Base-by-base conservation (phyloP, 2,888 invertebrate genomes). In the Drosophila macrospina region DNA sequence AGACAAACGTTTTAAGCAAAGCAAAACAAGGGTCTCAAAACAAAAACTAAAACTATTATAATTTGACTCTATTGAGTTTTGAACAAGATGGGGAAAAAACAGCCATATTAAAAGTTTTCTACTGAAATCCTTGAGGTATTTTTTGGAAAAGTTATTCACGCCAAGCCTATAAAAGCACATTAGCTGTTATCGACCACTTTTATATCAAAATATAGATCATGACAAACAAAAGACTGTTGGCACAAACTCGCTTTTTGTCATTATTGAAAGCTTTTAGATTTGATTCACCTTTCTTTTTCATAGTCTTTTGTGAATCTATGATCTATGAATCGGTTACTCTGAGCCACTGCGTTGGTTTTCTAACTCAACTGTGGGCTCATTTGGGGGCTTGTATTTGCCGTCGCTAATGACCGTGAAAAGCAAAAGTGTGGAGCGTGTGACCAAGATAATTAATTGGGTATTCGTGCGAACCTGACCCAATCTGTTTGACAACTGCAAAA, bases 321-420 rank as follows among this genome's bases (percentile, higher is more conserved):
- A 48, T 30, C 32, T 39, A 20, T 47, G 20, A n/a, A 15, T 50
- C 24, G 51, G 8, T 37, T 45, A n/a, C 37, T 15, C 20, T 11
- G 24, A 39, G 59, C 42, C 55, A 13, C 42, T n/a, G 37, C 45
- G 45, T 24, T 5, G n/a, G 4, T 44, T 59, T 41, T 48, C 26
- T n/a, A 20, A 44, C 56, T 13, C 63, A 63, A 63, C 52, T 71
- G 13, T 36, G 54, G n/a, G 15, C 37, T 39, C 41, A 55, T 61
- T 41, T 60, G 42, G 32, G 24, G 34, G 39, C 48, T 41, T 50
- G 15, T 61, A 42, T 57, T 36, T 28, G 8, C 68, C 82, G 80
- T 83, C 77, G 69, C 65, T 81, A 85, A 83, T 80, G 86, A 86
- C 86, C 86, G 82, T 85, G 86, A 85, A 86, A 85, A 82, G 66